phyloP scores from a whole-genome alignment of 2,888 invertebrate species.

The Rhagium mordax region DNA sequence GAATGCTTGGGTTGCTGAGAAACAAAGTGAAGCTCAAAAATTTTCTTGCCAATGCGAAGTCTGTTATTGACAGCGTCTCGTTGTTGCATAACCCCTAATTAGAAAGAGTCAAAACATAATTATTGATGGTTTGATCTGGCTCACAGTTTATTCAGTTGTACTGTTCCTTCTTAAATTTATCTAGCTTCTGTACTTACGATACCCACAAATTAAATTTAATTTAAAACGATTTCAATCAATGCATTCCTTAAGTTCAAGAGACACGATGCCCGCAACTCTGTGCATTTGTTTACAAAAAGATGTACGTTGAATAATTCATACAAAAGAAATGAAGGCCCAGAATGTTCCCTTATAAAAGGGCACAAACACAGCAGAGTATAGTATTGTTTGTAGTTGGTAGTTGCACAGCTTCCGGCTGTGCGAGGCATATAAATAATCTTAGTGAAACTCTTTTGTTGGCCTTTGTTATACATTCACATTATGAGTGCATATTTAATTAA shows the following conservation, averaged over 20 bases:
- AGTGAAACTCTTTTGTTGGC: constrained; percentile 45
- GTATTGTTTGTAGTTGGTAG: constrained; percentile 42
- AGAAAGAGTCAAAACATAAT: no score
- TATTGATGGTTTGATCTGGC: no score
- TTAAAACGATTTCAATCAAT: not conserved
- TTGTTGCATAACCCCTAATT: no score
- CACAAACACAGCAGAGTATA: constrained; percentile 28
- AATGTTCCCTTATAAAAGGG: constrained; percentile 30
- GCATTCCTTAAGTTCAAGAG: not conserved
- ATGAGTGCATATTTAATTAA: constrained; percentile 43
- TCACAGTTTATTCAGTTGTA: no score
- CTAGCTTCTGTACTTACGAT: not conserved
- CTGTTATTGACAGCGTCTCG: no score
- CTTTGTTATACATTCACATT: constrained; percentile 42
- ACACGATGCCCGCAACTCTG: not conserved
- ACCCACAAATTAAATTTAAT: no score
- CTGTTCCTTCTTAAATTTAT: not conserved
- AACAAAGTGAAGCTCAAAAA: no score
- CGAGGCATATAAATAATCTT: constrained; percentile 45
- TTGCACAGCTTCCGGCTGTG: constrained; percentile 40
- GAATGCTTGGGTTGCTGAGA: no score
- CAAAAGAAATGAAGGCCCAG: constrained; percentile 31
- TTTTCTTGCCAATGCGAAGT: no score
- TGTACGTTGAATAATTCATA: constrained; percentile 32
- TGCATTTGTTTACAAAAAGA: constrained; percentile 22